phyloP scores from a whole-genome alignment of 1,140 invertebrate genomes.

The Drosophila navojoa region DNA sequence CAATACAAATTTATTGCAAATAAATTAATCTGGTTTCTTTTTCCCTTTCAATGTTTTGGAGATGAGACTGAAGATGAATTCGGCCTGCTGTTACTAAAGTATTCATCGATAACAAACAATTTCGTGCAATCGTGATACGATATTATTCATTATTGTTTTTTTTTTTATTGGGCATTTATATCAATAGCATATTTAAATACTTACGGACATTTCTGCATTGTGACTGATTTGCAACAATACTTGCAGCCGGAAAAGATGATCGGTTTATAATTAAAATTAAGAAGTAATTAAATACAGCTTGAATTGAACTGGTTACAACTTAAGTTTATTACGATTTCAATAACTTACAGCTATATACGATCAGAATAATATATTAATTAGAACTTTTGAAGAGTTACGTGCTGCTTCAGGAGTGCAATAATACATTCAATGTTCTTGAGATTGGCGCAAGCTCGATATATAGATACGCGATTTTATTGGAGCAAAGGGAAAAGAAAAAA shows the following conservation, averaged over 20 bases:
- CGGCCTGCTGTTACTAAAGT: not conserved
- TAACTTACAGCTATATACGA: slow-evolving; percentile 72
- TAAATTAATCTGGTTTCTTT: not conserved
- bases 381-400: slow-evolving; percentile 37
- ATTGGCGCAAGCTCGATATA: slow-evolving; percentile 50
- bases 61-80: slow-evolving; percentile 1
- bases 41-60: not conserved
- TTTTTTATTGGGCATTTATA: no score
- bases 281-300: slow-evolving; percentile 16
- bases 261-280: slow-evolving; percentile 20
- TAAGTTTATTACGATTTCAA: slow-evolving; percentile 72
- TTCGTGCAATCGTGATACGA: not conserved
- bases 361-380: slow-evolving; percentile 51
- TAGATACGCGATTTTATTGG: slow-evolving; percentile 27
- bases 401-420: slow-evolving; percentile 35
- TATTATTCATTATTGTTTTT: no score
- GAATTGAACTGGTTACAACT: slow-evolving; percentile 65
- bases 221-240: not conserved
- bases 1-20: slow-evolving; percentile 4
- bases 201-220: no score
- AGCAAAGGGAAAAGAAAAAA: not conserved
- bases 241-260: no score
- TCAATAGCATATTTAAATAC: no score
- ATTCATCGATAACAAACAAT: not conserved
- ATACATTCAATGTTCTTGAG: slow-evolving; percentile 50